Evolutionary conservation across 2,797 vertebrate species (phyloP), one percentile per base, ranked within the genome.

Genomic region (Gastrophryne carolinensis): DNA sequence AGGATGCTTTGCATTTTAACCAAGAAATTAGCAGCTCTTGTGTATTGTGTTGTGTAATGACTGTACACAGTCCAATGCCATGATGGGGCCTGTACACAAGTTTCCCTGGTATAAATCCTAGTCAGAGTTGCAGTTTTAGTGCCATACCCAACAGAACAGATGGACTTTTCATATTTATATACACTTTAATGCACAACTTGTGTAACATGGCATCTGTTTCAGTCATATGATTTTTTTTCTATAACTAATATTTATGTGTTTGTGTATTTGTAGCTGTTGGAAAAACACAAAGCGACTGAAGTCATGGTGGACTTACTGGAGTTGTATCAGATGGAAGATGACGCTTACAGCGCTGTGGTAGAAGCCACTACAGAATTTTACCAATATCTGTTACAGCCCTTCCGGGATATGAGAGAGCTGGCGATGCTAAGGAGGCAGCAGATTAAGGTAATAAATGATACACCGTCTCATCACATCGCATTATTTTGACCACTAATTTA

Each of bases 361-460:
- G 96, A 98, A 89, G 95, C 96, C 0, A 97, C 95, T 1, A 98
- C 93, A 0, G 94, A 97, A 81, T 93, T 99, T 11, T 98, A 98
- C 83, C 96, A 99, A 87, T 99, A 97, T 82, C 88, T 99, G 79
- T 91, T 99, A 1, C 97, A 98, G 82, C 97, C 97, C 1, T 99
- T 98, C 86, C 90, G 97, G 84, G 97, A 99, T 89, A 98, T 99
- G 96, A 90, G 97, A 79, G 97, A 98, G 44, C 91, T 99, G 77
- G 96, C 96, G 0, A 98, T 98, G 95, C 84, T 99, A 72, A 89
- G 95, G 75, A 89, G 96, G 80, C 98, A 99, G 83, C 98, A 98
- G 88, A 98, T 99, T 88, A 98, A 98, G 96, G 97, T 99, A 90
- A 11, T 53, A n/a, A n/a, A n/a, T n/a, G n/a, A n/a, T n/a, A n/a